These are phyloP conservation scores for Listronotus oregonensis DNA, from an alignment of 1,140 invertebrate species.

Conservation along the genomic window DNA sequence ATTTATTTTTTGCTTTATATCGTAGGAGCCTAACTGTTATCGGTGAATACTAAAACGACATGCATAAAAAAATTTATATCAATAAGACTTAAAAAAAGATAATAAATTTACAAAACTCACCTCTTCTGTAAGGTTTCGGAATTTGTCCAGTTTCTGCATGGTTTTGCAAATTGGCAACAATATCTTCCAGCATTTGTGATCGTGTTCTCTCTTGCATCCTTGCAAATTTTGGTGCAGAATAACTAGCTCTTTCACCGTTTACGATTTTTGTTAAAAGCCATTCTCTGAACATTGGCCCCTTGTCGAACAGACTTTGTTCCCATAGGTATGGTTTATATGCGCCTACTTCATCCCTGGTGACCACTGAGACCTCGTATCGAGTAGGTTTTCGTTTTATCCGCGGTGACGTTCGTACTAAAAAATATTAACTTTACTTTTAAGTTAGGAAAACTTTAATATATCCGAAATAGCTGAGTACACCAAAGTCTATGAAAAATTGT, in stretches of 20 bases:
- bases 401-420: conserved; percentile 77
- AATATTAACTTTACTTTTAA: no score
- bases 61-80: no score
- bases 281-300: conserved; percentile 84
- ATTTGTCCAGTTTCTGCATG: conserved; percentile 94
- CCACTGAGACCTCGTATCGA: conserved; percentile 89
- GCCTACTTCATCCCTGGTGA: conserved; percentile 95
- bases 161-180: conserved; percentile 91
- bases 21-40: no score
- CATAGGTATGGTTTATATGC: conserved; percentile 95
- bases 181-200: conserved; percentile 91
- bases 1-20: no score
- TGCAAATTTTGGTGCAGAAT: conserved; percentile 95
- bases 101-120: conserved; percentile 46
- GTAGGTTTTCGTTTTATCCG: conserved; percentile 83
- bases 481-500: no score
- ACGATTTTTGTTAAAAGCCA: conserved; percentile 97
- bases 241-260: conserved; percentile 94
- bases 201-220: conserved; percentile 91
- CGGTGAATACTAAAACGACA: no score
- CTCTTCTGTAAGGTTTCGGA: conserved; percentile 87
- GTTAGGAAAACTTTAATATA: no score
- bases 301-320: conserved; percentile 92
- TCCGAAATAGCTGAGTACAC: no score
- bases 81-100: no score